Conservation (phyloP, 2,888 invertebrate genomes). For the Stenotaenia linearis region DNA sequence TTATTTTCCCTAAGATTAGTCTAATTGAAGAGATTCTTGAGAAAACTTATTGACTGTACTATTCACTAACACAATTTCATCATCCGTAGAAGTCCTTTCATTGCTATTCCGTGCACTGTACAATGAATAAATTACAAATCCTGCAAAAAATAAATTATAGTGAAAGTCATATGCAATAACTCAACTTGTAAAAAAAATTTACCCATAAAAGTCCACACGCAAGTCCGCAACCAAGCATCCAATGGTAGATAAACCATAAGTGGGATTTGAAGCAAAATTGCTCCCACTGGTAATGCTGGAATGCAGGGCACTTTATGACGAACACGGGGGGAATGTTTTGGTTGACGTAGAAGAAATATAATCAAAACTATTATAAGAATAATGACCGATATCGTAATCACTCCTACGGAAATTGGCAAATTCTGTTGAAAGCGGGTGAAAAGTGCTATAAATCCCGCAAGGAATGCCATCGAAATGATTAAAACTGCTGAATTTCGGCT, state of each 20-base stretch:
- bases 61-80: not conserved
- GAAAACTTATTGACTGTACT: no score
- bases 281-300: constrained; percentile 38
- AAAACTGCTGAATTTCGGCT: constrained; percentile 32
- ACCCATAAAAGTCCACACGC: constrained; percentile 39
- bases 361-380: not conserved
- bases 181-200: no score
- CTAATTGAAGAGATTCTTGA: no score
- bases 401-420: not conserved
- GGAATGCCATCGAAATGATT: constrained; percentile 34
- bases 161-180: not conserved
- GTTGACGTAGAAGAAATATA: constrained; percentile 36
- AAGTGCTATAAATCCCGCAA: constrained; percentile 29
- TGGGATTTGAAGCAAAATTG: constrained; percentile 39
- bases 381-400: not conserved
- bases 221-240: constrained; percentile 37
- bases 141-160: constrained; percentile 30
- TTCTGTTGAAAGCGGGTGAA: not conserved
- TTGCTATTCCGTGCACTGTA: constrained; percentile 38
- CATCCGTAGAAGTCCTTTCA: constrained; percentile 34
- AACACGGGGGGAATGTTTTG: constrained; percentile 35
- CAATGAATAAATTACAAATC: constrained; percentile 36
- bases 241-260: constrained; percentile 37
- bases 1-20: no score
- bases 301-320: constrained; percentile 38